These are phyloP conservation scores for Ctenopoma kingsleyae DNA, from an alignment of 2,797 vertebrate genomes.

Conservation along the genomic window DNA sequence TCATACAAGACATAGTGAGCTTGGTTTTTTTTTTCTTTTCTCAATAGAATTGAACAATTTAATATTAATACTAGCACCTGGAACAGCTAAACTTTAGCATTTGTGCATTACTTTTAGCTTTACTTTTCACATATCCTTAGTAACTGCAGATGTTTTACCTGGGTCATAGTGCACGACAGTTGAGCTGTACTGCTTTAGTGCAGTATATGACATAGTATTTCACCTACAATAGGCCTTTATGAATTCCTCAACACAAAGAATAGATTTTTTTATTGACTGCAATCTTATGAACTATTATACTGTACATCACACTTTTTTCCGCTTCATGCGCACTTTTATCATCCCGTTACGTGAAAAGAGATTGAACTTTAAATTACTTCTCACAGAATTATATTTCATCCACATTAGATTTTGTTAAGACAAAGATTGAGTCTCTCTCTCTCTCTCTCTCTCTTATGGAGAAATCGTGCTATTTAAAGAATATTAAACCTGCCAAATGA, in stretches of 20 bases:
- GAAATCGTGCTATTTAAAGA: background rate
- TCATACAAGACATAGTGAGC: background rate
- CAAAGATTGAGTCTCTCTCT: background rate
- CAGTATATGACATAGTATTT: too few relatives aligned
- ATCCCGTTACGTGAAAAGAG: too few relatives aligned
- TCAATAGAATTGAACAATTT: too few relatives aligned
- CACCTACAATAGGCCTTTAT: background rate
- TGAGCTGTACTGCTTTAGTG: too few relatives aligned
- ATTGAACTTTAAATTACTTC: background rate
- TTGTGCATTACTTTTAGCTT: background rate
- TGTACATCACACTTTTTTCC: too few relatives aligned
- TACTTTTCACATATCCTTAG: too few relatives aligned
- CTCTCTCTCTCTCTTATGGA: background rate
- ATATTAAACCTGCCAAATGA: background rate
- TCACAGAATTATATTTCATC: background rate
- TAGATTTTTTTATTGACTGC: background rate
- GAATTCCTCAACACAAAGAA: slow-evolving; percentile 6
- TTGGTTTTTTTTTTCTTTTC: too few relatives aligned
- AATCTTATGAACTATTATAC: background rate
- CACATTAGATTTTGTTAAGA: background rate
- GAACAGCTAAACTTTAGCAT: background rate
- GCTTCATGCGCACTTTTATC: too few relatives aligned
- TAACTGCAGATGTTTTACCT: too few relatives aligned
- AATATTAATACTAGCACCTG: too few relatives aligned
- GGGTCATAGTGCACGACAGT: too few relatives aligned